Conservation (phyloP, 2,888 invertebrate species). For the Campaea margaritaria region DNA sequence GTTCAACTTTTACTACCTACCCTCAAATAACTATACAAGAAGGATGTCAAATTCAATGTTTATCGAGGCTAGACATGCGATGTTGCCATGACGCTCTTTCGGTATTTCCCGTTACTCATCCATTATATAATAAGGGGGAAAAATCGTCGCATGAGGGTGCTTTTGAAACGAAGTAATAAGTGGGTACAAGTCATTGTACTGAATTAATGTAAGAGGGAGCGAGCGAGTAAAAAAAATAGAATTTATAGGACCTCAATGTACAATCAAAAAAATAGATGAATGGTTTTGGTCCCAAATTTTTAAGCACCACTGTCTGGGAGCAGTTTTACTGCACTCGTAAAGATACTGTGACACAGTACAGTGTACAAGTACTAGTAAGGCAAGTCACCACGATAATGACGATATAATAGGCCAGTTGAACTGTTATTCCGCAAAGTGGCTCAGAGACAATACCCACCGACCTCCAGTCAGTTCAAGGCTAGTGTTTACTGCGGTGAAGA, state of each 20-base stretch:
- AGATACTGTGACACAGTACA: no score
- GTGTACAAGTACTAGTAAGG: background rate
- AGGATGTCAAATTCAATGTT: constrained; percentile 12
- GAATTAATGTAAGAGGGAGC: background rate
- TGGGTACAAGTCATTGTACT: constrained; percentile 4
- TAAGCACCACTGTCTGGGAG: no score
- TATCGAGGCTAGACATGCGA: constrained; percentile 39
- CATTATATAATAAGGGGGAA: constrained; percentile 54
- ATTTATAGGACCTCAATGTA: no score
- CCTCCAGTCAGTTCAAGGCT: constrained; percentile 37
- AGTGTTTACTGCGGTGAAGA: constrained; percentile 2
- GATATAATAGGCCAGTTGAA: constrained; percentile 31
- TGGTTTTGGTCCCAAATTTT: no score
- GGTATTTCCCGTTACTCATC: constrained; percentile 64
- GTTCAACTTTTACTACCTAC: constrained; percentile 18
- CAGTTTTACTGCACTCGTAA: no score
- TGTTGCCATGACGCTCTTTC: constrained; percentile 41
- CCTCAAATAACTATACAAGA: constrained; percentile 12
- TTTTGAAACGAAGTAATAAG: constrained; percentile 16
- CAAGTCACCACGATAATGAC: constrained; percentile 24
- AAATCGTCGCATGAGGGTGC: constrained; percentile 44
- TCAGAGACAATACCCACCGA: constrained; percentile 23
- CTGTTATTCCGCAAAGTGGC: constrained; percentile 28
- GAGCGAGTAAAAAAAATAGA: no score
- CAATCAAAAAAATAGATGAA: no score